Evolutionary conservation across 1,140 invertebrate genomes (phyloP), one percentile per base, ranked within the genome.

Genomic region (Diploscapter pachys): DNA sequence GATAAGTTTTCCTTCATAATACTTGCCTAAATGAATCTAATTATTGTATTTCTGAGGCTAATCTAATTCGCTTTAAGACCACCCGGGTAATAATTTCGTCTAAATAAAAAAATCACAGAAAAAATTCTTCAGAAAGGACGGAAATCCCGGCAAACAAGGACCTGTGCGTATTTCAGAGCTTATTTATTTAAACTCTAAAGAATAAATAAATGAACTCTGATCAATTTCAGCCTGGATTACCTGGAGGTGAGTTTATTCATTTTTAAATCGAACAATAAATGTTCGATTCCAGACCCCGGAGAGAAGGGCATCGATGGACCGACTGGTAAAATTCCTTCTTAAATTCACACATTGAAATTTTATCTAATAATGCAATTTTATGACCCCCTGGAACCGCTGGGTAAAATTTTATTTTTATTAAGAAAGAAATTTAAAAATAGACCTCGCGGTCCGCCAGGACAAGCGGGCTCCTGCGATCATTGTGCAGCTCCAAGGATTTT

Each of bases 221-320:
- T 0, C 31, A 31, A 31, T 31, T 31, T 31, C 31, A 31, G 31
- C 79, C 80, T 51, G 80, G 80, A 64, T 54, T 71, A 5, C 71
- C 78, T 57, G 78, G 78, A 72, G 80, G 31, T 1, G 31, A 31
- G 31, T 31, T 31, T 31, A 31, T 31, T 31, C 31, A 1, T 31
- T 31, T 31, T 31, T 31, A 31, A 31, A 31, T 31, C 31, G 31
- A 31, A 31, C 31, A 31, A 31, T 31, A 31, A 31, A 31, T 31
- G 31, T 1, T 31, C 31, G 1, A 31, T 31, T 31, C 31, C 31
- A 31, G 31, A 84, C 70, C 63, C 76, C 13, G 83, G 83, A 73
- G 80, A 85, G 59, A 81, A 81, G 63, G 83, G 83, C 63, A 73
- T 81, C 53, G 80, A 83, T 67, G 84, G 83, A 56, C 64, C 82